A percentile compares a stretch with the other conserved stretches of the same genome.
Conservation (phyloP, 2,797 vertebrate genomes). For the Aplochiton taeniatus region DNA sequence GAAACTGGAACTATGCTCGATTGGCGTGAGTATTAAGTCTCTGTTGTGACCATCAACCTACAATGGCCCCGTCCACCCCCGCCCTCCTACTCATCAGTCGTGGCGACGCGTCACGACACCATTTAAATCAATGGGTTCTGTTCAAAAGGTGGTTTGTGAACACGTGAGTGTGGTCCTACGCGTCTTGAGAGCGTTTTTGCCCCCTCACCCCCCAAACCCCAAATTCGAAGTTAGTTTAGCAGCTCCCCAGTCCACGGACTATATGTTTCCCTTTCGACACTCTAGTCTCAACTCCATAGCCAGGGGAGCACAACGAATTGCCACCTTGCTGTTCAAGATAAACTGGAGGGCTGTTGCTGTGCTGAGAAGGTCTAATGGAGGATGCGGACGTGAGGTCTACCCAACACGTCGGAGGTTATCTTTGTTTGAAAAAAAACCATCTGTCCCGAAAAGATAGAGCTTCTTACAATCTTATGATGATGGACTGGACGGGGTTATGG, state of each 20-base stretch:
- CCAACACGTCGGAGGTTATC: no score
- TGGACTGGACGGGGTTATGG: no score
- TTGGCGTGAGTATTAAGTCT: no score
- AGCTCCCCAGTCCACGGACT: no score
- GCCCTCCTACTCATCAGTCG: conserved; percentile 26
- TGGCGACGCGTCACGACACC: conserved; percentile 64
- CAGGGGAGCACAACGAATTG: conserved; percentile 45
- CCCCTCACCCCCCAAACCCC: no score
- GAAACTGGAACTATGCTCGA: background rate
- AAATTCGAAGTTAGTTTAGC: no score
- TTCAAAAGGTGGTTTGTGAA: conserved; percentile 22
- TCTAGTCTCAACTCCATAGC: no score
- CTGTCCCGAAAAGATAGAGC: no score
- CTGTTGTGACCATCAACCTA: conserved; percentile 3
- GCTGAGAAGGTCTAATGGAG: conserved; percentile 39
- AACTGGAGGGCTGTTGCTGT: background rate
- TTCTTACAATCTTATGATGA: no score
- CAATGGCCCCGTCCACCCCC: conserved; percentile 51
- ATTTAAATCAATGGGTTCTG: conserved; percentile 39
- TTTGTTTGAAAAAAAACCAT: no score
- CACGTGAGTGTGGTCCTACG: conserved; percentile 44
- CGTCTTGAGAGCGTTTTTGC: background rate
- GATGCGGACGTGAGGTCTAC: conserved; percentile 24
- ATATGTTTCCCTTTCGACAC: no score
- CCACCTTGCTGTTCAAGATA: conserved; percentile 22